A percentile compares a stretch with the other conserved stretches of the same genome.
phyloP scores from a whole-genome alignment of 2,113 vertebrate genomes.

The Notothenia rossii region DNA sequence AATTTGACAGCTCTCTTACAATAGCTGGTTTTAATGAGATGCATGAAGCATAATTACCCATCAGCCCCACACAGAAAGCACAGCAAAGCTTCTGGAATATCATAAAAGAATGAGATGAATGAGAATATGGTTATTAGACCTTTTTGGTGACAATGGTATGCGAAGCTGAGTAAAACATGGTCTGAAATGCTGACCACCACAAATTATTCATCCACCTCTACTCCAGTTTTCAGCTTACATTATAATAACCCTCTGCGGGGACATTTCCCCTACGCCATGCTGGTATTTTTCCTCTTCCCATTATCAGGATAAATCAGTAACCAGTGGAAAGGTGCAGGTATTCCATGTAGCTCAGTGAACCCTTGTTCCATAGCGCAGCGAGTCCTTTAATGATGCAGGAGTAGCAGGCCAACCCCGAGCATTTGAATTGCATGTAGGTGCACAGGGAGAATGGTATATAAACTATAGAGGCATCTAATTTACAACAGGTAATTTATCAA shows the following conservation, averaged over 20 bases:
- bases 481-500: constrained; percentile 73
- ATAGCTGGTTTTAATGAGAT: constrained; percentile 26
- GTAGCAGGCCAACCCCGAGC: constrained; percentile 21
- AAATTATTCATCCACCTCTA: constrained; percentile 12
- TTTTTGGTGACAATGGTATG: background rate
- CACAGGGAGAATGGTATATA: constrained; percentile 50
- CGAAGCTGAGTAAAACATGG: constrained; percentile 8
- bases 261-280: background rate
- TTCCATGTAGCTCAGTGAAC: constrained; percentile 18
- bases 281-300: constrained; percentile 26
- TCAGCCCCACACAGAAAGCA: background rate
- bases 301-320: constrained; percentile 39
- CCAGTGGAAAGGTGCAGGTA: constrained; percentile 31
- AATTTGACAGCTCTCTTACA: constrained; percentile 23
- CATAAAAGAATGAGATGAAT: background rate
- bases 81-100: constrained; percentile 1
- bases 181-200: constrained; percentile 2
- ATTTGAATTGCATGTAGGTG: constrained; percentile 57
- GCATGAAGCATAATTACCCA: constrained; percentile 9
- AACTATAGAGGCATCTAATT: constrained; percentile 71
- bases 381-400: constrained; percentile 60
- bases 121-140: background rate
- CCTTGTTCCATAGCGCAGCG: constrained; percentile 25
- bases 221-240: background rate
- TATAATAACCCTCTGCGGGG: constrained; percentile 27